Percentiles rank a stretch among this genome's conserved stretches.
phyloP scores from a whole-genome alignment of 2,888 invertebrate genomes.

The Archips xylosteana region DNA sequence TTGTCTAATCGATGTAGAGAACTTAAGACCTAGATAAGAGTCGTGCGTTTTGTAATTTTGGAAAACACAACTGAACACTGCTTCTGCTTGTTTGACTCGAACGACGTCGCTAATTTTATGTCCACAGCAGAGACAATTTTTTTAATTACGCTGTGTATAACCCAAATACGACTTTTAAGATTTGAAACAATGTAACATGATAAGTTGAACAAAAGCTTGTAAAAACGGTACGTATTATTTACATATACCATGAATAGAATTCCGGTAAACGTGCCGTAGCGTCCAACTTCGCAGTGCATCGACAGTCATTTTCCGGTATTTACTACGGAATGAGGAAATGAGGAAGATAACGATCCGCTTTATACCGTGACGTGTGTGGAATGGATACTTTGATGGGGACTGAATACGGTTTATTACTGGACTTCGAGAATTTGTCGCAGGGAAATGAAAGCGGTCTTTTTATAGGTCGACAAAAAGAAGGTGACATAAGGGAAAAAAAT shows the following conservation, averaged over 20 bases:
- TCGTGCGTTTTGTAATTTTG: too few species aligned
- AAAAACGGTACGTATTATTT: not conserved
- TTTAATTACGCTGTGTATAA: too few species aligned
- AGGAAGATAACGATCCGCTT: constrained; percentile 41
- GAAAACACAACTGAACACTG: too few species aligned
- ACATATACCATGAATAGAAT: not conserved
- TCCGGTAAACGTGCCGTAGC: not conserved
- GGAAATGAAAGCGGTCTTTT: not conserved
- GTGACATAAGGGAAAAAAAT: not conserved
- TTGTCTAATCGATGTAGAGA: too few species aligned
- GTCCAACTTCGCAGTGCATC: constrained; percentile 3
- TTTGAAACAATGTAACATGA: too few species aligned
- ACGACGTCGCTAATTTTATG: too few species aligned
- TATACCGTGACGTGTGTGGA: constrained; percentile 5
- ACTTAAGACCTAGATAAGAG: too few species aligned
- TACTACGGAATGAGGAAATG: constrained; percentile 51
- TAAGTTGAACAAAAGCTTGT: not conserved
- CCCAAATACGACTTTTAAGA: too few species aligned
- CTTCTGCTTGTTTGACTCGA: too few species aligned
- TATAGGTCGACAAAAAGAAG: not conserved
- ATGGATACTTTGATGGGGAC: constrained; percentile 14
- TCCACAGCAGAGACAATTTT: too few species aligned
- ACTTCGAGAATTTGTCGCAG: constrained; percentile 1
- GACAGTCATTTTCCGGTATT: constrained; percentile 50
- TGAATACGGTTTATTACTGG: constrained; percentile 15